Conservation (phyloP, 2,888 invertebrate species). For the Eristalinus aeneus region DNA sequence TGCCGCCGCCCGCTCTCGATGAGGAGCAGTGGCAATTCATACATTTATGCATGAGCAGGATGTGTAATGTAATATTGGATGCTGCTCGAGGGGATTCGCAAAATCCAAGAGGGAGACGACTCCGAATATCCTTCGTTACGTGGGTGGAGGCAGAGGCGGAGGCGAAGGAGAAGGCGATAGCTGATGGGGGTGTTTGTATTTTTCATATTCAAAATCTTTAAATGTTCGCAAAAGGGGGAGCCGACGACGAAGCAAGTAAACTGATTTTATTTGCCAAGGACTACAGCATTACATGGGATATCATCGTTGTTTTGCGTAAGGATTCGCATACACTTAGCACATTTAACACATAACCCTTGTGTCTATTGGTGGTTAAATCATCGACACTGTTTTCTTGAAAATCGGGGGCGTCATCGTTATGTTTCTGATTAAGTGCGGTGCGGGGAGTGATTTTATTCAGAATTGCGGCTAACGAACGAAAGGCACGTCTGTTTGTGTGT, state of each 20-base stretch:
- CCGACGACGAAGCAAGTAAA: slow-evolving; percentile 35
- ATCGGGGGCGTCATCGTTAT: slow-evolving; percentile 58
- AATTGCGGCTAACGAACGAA: slow-evolving; percentile 5
- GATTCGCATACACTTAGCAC: slow-evolving; percentile 66
- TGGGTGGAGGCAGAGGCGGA: neutral
- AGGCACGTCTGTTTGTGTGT: neutral
- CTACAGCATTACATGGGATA: slow-evolving; percentile 63
- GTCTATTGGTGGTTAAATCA: slow-evolving; percentile 71
- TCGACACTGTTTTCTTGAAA: slow-evolving; percentile 65
- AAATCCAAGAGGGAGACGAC: slow-evolving; percentile 33
- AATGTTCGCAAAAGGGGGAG: slow-evolving; percentile 45
- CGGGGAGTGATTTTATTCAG: slow-evolving; percentile 39
- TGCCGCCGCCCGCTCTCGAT: neutral
- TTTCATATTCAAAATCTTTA: slow-evolving; percentile 69
- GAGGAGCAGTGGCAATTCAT: slow-evolving; percentile 56
- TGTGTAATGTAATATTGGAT: slow-evolving; percentile 66
- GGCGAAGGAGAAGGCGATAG: too few species aligned
- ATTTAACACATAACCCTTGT: slow-evolving; percentile 67
- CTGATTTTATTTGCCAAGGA: slow-evolving; percentile 69
- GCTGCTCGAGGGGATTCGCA: slow-evolving; percentile 47
- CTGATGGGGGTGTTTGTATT: slow-evolving; percentile 40
- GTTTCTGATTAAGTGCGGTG: neutral
- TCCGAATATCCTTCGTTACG: slow-evolving; percentile 1
- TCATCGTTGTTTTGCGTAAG: slow-evolving; percentile 68
- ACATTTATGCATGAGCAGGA: slow-evolving; percentile 71